Conservation (phyloP, 2,113 vertebrate species). For the Pungitius pungitius region DNA sequence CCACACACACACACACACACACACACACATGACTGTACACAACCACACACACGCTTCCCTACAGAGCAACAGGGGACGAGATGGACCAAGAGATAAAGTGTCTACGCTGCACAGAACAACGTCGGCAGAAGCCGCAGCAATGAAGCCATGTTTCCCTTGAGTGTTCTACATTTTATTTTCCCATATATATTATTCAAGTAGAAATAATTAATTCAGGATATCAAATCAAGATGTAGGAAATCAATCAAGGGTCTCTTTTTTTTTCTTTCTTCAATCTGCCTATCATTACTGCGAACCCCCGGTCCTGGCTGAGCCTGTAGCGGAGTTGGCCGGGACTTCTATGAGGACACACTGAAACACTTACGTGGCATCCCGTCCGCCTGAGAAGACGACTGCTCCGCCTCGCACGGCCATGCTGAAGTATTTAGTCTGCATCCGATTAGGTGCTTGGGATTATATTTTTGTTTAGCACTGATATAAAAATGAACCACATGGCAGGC, state of each 20-base stretch:
- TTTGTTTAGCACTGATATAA: constrained; percentile 72
- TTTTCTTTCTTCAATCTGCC: constrained; percentile 70
- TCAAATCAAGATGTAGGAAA: constrained; percentile 88
- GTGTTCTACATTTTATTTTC: constrained; percentile 82
- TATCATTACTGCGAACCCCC: constrained; percentile 75
- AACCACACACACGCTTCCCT: constrained; percentile 15
- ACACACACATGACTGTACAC: constrained; percentile 12
- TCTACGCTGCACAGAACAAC: constrained; percentile 36
- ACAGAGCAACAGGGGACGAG: constrained; percentile 56
- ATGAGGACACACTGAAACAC: constrained; percentile 75
- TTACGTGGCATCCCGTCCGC: constrained; percentile 76
- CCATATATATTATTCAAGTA: constrained; percentile 86
- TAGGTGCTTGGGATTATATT: constrained; percentile 76
- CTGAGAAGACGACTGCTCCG: constrained; percentile 66
- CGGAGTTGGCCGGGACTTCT: constrained; percentile 72
- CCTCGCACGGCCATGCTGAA: constrained; percentile 72
- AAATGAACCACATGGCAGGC: constrained; percentile 73
- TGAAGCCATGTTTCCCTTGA: constrained; percentile 70
- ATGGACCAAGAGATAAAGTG: constrained; percentile 61
- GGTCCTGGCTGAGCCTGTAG: constrained; percentile 70
- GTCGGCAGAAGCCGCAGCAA: constrained; percentile 33
- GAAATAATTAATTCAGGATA: constrained; percentile 87
- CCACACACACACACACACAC: constrained; percentile 14
- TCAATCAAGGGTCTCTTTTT: constrained; percentile 77
- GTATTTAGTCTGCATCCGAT: constrained; percentile 80